Conservation (phyloP, 2,797 vertebrate genomes). For the Malurus splendens region DNA sequence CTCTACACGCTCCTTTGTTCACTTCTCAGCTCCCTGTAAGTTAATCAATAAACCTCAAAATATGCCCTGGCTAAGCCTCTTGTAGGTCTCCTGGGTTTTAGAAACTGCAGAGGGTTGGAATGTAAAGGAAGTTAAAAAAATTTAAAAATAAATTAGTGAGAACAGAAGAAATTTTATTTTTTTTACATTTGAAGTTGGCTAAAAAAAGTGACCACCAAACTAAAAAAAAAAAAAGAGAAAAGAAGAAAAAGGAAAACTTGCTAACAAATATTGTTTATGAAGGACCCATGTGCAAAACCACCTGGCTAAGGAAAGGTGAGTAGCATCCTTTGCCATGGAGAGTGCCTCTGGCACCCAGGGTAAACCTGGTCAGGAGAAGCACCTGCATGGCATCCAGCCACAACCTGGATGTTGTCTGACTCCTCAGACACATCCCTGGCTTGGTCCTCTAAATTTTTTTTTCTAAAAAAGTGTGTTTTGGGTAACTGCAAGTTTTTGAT, state of each 20-base stretch:
- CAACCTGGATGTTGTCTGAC: rapidly evolving
- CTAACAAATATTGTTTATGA: rapidly evolving
- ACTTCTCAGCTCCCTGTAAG: not conserved
- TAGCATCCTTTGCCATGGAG: not conserved
- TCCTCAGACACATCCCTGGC: not conserved
- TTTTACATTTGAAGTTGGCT: not conserved
- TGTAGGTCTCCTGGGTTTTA: not conserved
- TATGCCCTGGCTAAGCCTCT: not conserved
- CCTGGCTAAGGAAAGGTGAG: not conserved
- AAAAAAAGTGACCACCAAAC: not conserved
- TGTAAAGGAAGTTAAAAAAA: not conserved
- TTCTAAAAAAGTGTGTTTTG: rapidly evolving
- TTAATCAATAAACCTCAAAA: not conserved
- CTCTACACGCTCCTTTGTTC: not conserved
- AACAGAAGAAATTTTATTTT: not conserved
- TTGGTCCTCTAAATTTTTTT: not conserved
- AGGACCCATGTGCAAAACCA: not conserved
- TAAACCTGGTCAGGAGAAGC: not conserved
- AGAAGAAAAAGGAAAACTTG: rapidly evolving
- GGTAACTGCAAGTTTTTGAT: not conserved
- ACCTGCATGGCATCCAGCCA: rapidly evolving
- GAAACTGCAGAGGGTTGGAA: not conserved
- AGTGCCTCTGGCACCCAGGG: not conserved
- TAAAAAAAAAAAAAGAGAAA: too few relatives aligned
- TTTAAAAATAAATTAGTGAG: not conserved